These are phyloP conservation scores for Hylomyscus alleni DNA, from an alignment of 2,797 vertebrate genomes.

Conservation along the genomic window DNA sequence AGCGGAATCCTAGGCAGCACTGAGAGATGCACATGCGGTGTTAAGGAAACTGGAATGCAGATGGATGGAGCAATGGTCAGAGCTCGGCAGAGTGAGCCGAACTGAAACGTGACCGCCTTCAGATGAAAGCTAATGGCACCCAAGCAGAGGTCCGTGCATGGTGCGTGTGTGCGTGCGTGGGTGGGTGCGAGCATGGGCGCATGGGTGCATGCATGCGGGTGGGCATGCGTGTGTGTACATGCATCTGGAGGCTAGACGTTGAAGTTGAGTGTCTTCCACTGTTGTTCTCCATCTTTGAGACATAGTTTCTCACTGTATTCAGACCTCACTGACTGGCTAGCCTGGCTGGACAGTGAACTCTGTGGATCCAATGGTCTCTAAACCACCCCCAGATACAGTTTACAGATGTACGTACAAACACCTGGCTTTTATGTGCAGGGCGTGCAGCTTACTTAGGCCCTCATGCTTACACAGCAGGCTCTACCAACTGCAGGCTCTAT, in stretches of 20 bases:
- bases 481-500: not conserved
- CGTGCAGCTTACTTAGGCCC: not conserved
- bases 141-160: not conserved
- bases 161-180: too few species aligned
- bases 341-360: not conserved
- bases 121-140: not conserved
- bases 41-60: not conserved
- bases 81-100: not conserved
- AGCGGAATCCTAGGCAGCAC: not conserved
- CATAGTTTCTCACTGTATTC: not conserved
- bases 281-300: not conserved
- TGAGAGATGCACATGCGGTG: not conserved
- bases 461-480: not conserved
- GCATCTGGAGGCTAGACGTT: not conserved
- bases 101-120: not conserved
- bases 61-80: not conserved
- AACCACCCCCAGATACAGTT: not conserved
- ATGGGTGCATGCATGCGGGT: not conserved
- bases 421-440: not conserved
- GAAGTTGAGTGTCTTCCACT: not conserved
- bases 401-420: not conserved
- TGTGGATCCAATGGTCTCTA: not conserved
- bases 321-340: not conserved
- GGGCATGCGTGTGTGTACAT: not conserved
- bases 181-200: fast-evolving